These are phyloP conservation scores for Caretta caretta DNA, from an alignment of 2,113 vertebrate species.

Conservation along the genomic window DNA sequence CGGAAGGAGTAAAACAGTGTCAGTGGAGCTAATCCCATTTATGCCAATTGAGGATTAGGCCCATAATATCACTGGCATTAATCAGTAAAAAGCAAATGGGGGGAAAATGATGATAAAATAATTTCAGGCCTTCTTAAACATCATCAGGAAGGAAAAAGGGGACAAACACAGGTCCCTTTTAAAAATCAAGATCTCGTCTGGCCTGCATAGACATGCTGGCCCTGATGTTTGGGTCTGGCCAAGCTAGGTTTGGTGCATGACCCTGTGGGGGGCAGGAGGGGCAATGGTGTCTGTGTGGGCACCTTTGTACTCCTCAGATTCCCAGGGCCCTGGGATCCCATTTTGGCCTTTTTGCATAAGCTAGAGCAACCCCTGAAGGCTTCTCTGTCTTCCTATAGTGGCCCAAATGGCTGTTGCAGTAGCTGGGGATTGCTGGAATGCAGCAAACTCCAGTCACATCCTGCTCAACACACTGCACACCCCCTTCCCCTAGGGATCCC, in stretches of 20 bases:
- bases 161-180: background rate
- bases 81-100: background rate
- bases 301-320: background rate
- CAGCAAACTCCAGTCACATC: no score
- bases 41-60: background rate
- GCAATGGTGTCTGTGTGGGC: no score
- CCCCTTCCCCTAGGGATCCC: background rate
- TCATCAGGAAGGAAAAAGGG: background rate
- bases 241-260: background rate
- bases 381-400: background rate
- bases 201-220: background rate
- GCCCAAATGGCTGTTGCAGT: no score
- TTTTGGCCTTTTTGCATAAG: background rate
- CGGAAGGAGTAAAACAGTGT: background rate
- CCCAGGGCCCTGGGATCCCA: no score
- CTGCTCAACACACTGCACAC: background rate
- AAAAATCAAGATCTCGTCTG: background rate
- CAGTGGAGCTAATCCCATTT: background rate
- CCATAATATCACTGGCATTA: background rate
- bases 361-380: background rate
- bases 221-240: background rate
- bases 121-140: background rate
- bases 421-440: background rate
- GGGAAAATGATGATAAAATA: background rate
- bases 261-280: background rate